Evolutionary conservation across 2,113 vertebrate genomes (phyloP), one percentile per base, ranked within the genome.

Genomic region (Oenanthe melanoleuca): DNA sequence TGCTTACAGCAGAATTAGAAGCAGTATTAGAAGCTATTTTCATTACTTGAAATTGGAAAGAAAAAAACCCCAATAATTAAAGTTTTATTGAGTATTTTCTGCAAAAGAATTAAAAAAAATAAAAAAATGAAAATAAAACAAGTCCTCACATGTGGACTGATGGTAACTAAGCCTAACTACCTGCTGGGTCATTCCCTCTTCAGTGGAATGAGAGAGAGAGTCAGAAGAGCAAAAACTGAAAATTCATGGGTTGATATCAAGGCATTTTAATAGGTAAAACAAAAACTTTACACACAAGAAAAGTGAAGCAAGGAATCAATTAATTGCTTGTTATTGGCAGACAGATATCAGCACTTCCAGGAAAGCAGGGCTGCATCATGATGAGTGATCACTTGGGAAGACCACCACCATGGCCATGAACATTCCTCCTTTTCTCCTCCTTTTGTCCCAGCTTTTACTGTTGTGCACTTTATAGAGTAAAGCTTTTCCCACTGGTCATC

Each of bases 71-170:
- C 2, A 37, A 42, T 21, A 34, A 45, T 40, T 53, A n/a, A 75
- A 67, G 42, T 20, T 55, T n/a, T 63, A 2, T 24, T 34, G 11
- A 63, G 14, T 75, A 64, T 5, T 11, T 45, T 64, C 33, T 69
- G 16, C 8, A 81, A 63, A 64, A 20, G 1, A 59, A 75, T 33
- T 73, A 3, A 5, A 55, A 15, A 71, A 6, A 57, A 26, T 11
- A 13, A 8, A 21, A 6, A 6, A 20, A 6, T 37, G 34, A 37
- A 37, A 37, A 8, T 37, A 18, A 24, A 47, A 92, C 12, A 40
- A n/a, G 1, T 5, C 3, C 8, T 67, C 12, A 31, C 0, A 1
- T 38, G 6, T 50, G 12, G 80, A 44, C 8, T 38, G 25, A 90
- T 8, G 2, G 1, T 84, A 40, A 14, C 21, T 72, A 40, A 67